Base-by-base conservation (phyloP, 2,113 vertebrate genomes). In the Kryptolebias marmoratus region DNA sequence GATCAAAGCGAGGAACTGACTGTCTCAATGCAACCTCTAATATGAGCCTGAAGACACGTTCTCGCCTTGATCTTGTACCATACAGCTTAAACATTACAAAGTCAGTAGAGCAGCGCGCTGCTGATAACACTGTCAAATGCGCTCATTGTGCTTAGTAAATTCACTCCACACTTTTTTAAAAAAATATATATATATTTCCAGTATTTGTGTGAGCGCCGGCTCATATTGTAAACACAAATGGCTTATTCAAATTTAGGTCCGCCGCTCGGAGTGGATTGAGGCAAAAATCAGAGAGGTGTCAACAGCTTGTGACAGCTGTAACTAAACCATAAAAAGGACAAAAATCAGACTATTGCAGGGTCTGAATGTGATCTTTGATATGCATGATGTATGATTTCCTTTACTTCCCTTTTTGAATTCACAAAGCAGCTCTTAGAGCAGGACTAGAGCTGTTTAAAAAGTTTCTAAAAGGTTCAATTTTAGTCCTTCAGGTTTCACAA, bases 1-100 rank as follows among this genome's bases (percentile, higher is more conserved):
- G 91, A 93, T 94, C 92, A 94, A 94, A 94, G 93, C 84, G 77
- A 75, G 88, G 80, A 89, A 91, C 82, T 86, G 85, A 90, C 89
- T 91, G 88, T 84, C 87, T 92, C 86, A 90, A 87, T 87, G 84
- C 90, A 91, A 91, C 88, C 87, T 91, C 88, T 93, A 90, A 93
- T 90, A 85, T 85, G 84, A 82, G 92, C 93, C 93, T 55, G 87
- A 71, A 94, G 92, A 92, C 78, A 92, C 70, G 52, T 87, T 84
- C 84, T 88, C 9, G 88, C 93, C 92, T 93, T 93, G 92, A 93
- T 91, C 92, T 91, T 78, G 73, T 85, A 73, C 77, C 89, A 87
- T 59, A 87, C 76, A 83, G 87, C 88, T 90, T 84, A 88, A 88
- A 91, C 77, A 85, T 92, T 90, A 92, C 74, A 91, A 85, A 92